Evolutionary conservation across 2,888 invertebrate genomes (phyloP).

Genomic region (Mythimna ferrago): DNA sequence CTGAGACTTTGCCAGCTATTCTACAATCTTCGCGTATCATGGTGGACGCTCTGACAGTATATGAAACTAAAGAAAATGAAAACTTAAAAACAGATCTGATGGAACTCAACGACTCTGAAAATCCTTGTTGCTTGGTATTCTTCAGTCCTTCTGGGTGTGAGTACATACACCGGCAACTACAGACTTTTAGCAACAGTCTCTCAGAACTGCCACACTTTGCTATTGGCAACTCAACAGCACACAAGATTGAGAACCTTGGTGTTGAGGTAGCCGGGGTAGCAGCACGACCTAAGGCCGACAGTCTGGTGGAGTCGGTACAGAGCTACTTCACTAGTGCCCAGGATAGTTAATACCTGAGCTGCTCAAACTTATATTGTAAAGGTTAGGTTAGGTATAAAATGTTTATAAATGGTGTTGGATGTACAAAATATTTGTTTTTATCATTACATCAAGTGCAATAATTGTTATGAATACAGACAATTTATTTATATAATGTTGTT

Average conservation of each 20-base stretch:
- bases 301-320: conserved; percentile 77
- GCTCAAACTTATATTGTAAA: conserved; percentile 1
- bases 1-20: conserved; percentile 78
- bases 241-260: conserved; percentile 85
- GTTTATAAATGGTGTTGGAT: conserved; percentile 63
- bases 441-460: conserved; percentile 48
- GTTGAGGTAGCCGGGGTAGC: conserved; percentile 86
- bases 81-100: conserved; percentile 77
- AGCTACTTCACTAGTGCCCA: conserved; percentile 74
- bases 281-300: conserved; percentile 76
- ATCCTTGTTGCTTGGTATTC: conserved; percentile 82
- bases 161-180: conserved; percentile 83
- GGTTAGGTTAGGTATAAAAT: conserved; percentile 31
- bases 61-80: conserved; percentile 85
- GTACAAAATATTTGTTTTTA: conserved; percentile 44
- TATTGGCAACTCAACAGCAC: conserved; percentile 86
- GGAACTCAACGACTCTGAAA: conserved; percentile 70
- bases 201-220: conserved; percentile 83
- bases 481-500: conserved; percentile 37
- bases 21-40: conserved; percentile 71
- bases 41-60: conserved; percentile 81
- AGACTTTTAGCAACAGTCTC: conserved; percentile 82
- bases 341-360: conserved; percentile 55
- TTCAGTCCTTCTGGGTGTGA: conserved; percentile 88
- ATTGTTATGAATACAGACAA: conserved; percentile 46